phyloP scores from a whole-genome alignment of 2,113 vertebrate genomes.

The Monarcha castaneiventris region DNA sequence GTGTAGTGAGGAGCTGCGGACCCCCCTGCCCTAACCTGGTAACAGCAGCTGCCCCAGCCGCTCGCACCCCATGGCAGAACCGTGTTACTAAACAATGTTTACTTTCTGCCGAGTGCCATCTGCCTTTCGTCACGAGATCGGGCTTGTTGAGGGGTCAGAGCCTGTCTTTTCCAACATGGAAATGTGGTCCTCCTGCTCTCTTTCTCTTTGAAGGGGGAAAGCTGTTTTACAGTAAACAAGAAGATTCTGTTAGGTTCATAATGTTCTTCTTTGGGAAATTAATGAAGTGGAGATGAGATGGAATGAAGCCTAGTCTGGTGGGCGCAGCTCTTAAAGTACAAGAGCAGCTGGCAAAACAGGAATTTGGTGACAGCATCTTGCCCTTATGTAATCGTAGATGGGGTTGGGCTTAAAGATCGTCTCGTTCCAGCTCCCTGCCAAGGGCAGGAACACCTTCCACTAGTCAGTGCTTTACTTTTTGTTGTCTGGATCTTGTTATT shows the following conservation, averaged over 20 bases:
- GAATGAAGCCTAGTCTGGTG: not conserved
- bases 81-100: rapidly evolving
- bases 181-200: not conserved
- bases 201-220: no score
- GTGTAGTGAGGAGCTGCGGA: not conserved
- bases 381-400: not conserved
- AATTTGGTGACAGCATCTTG: not conserved
- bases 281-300: not conserved
- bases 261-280: not conserved
- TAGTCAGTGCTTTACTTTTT: not conserved
- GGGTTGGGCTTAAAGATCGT: not conserved
- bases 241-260: not conserved
- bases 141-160: not conserved
- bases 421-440: not conserved
- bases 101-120: rapidly evolving
- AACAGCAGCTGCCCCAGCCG: not conserved
- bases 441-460: not conserved
- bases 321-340: not conserved
- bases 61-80: rapidly evolving
- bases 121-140: not conserved
- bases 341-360: not conserved
- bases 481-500: not conserved
- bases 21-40: rapidly evolving
- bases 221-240: not conserved
- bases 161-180: not conserved